A percentile compares a stretch with the other conserved stretches of the same genome.
Evolutionary conservation across 2,797 vertebrate species (phyloP).

Genomic region (Etheostoma nigrum): DNA sequence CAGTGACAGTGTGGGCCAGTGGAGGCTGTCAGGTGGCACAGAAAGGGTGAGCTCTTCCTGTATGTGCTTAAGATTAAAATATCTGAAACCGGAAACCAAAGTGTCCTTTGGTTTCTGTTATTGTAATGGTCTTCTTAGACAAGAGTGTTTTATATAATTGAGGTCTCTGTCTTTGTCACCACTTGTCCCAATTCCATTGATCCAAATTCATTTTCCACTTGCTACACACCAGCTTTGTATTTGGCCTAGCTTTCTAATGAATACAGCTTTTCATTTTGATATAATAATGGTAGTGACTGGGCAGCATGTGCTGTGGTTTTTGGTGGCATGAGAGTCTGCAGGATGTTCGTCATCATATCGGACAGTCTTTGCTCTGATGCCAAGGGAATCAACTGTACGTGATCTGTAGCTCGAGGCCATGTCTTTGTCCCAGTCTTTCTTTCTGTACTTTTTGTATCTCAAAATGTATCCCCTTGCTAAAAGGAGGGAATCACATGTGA

Average conservation of each 20-base stretch:
- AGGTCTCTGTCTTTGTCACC: neutral
- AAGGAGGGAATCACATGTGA: no score
- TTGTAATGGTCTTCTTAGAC: neutral
- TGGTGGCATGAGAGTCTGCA: slow-evolving; percentile 17
- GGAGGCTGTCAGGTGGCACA: neutral
- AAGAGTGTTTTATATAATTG: neutral
- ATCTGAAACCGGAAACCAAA: no score
- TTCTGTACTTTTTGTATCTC: neutral
- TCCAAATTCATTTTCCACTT: neutral
- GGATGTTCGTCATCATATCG: slow-evolving; percentile 34
- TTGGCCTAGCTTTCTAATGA: neutral
- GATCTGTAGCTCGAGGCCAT: slow-evolving; percentile 36
- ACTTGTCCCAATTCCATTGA: neutral
- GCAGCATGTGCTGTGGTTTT: slow-evolving; percentile 5
- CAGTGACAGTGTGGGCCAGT: neutral
- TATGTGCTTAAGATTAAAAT: neutral
- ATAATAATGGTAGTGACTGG: neutral
- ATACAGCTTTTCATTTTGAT: slow-evolving; percentile 19
- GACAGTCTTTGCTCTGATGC: slow-evolving; percentile 18
- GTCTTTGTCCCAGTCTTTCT: slow-evolving; percentile 3
- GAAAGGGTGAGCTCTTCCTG: slow-evolving; percentile 27
- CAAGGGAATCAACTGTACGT: slow-evolving; percentile 12
- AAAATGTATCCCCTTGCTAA: neutral
- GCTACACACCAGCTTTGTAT: neutral
- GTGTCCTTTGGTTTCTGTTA: no score